Conservation (phyloP, 2,113 vertebrate species). For the Rafetus swinhoei region DNA sequence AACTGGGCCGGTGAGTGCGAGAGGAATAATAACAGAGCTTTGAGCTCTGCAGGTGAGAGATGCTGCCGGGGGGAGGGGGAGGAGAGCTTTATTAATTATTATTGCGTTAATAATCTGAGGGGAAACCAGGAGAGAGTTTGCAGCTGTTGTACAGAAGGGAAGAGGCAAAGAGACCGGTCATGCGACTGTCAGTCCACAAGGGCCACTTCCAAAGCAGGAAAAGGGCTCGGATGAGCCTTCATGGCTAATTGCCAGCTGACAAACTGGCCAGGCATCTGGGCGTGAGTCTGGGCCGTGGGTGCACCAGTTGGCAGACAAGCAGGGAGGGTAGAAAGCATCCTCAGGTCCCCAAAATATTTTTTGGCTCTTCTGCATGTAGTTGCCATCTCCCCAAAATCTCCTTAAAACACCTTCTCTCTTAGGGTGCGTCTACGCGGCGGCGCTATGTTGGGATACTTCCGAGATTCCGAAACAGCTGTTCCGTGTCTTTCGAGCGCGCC, state of each 20-base stretch:
- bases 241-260: neutral
- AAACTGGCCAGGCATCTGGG: neutral
- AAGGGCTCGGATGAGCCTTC: neutral
- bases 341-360: neutral
- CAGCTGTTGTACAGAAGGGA: neutral
- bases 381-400: neutral
- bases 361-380: neutral
- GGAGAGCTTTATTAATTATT: neutral
- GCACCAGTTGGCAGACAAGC: neutral
- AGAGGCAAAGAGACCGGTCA: neutral
- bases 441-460: too few relatives aligned
- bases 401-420: too few relatives aligned
- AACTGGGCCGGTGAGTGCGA: neutral
- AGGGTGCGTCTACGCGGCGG: too few relatives aligned
- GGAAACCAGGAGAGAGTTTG: neutral
- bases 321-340: neutral
- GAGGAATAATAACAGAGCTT: neutral
- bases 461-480: too few relatives aligned
- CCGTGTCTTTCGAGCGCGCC: too few relatives aligned
- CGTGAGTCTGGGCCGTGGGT: neutral
- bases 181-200: neutral
- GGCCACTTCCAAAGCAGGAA: neutral
- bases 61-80: neutral
- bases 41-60: neutral
- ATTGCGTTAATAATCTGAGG: neutral